A percentile compares a stretch with the other conserved stretches of the same genome.
Conservation (phyloP, 2,888 invertebrate genomes). For the Cantharis nigra region DNA sequence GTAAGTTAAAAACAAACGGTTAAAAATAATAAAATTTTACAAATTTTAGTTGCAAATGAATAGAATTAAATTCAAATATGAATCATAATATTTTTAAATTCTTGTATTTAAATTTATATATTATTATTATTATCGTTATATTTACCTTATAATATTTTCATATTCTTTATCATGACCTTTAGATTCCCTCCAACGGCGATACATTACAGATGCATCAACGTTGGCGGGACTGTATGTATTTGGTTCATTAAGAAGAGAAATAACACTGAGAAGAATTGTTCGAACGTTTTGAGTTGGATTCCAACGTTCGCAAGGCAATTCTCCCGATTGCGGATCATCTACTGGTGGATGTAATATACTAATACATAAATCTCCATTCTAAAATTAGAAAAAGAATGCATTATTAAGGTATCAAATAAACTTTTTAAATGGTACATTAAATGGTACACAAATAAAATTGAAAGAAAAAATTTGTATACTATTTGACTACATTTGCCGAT, state of each 20-base stretch:
- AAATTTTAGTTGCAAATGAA: too few species aligned
- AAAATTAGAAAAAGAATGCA: slow-evolving; percentile 40
- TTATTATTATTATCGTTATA: slow-evolving; percentile 25
- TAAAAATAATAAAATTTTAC: too few species aligned
- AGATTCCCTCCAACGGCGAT: slow-evolving; percentile 97
- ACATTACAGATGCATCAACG: slow-evolving; percentile 99
- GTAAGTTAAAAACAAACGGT: too few species aligned
- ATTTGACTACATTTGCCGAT: too few species aligned
- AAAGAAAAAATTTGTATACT: too few species aligned
- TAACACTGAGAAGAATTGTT: slow-evolving; percentile 96
- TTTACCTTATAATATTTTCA: slow-evolving; percentile 94
- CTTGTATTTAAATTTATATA: neutral
- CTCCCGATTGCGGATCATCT: slow-evolving; percentile 99
- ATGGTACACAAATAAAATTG: too few species aligned
- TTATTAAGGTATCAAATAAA: too few species aligned
- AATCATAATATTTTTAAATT: neutral
- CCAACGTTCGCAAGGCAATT: slow-evolving; percentile 99
- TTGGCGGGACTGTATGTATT: slow-evolving; percentile 99
- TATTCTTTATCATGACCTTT: slow-evolving; percentile 98
- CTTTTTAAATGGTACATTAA: too few species aligned
- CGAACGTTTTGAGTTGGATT: slow-evolving; percentile 99
- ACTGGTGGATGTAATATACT: slow-evolving; percentile 98
- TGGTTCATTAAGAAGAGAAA: slow-evolving; percentile 97
- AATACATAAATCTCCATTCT: slow-evolving; percentile 99
- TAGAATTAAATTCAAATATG: too few species aligned